Percentiles rank a stretch among this genome's conserved stretches.
phyloP scores from a whole-genome alignment of 1,140 invertebrate species.

The Patella vulgata region DNA sequence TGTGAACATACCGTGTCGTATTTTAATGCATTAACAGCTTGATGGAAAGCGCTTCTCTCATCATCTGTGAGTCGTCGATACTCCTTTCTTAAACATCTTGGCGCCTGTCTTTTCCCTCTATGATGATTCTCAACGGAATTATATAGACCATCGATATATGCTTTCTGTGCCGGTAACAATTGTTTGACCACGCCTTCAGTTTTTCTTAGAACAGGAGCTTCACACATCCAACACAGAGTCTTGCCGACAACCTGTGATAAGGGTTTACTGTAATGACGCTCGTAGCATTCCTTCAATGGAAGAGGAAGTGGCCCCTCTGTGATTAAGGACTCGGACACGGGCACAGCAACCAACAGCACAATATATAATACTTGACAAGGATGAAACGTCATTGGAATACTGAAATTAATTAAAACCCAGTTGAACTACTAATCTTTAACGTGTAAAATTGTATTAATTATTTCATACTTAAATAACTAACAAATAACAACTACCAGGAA shows the following conservation, averaged over 20 bases:
- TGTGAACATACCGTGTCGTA: slow-evolving; percentile 61
- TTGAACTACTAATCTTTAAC: too few relatives aligned
- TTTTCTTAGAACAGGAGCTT: slow-evolving; percentile 14
- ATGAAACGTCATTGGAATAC: too few relatives aligned
- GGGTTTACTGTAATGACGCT: slow-evolving; percentile 9
- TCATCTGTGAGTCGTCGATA: slow-evolving; percentile 61
- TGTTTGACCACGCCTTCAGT: slow-evolving; percentile 17
- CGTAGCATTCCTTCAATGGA: slow-evolving; percentile 16
- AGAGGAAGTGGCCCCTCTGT: slow-evolving; percentile 1
- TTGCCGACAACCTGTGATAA: slow-evolving; percentile 7
- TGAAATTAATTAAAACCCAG: too few relatives aligned
- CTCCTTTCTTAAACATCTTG: slow-evolving; percentile 53
- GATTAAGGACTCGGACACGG: slow-evolving; percentile 4
- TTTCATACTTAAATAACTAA: too few relatives aligned
- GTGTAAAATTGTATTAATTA: too few relatives aligned
- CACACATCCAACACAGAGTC: slow-evolving; percentile 16
- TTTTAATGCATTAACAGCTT: slow-evolving; percentile 62
- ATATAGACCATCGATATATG: not conserved
- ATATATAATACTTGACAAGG: too few relatives aligned
- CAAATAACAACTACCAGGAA: too few relatives aligned
- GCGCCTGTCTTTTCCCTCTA: slow-evolving; percentile 24
- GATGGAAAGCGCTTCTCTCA: slow-evolving; percentile 58
- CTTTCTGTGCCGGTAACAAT: slow-evolving; percentile 19
- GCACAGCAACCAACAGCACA: too few relatives aligned
- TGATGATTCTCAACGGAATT: slow-evolving; percentile 7